phyloP scores from a whole-genome alignment of 2,888 invertebrate genomes.

The Drosophila nr. medialis region DNA sequence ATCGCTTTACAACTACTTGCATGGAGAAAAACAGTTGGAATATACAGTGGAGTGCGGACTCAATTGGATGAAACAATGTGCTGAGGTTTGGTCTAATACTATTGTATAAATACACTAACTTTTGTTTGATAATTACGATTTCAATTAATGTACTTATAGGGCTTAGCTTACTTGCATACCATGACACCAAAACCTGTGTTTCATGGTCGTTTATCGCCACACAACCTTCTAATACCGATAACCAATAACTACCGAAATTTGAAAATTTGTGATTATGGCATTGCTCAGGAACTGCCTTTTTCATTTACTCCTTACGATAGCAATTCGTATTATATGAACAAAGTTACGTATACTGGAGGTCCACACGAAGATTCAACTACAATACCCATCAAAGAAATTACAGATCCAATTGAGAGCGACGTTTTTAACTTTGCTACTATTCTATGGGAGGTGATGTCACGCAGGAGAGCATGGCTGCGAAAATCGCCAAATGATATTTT shows the following conservation, averaged over 20 bases:
- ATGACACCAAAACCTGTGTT: background rate
- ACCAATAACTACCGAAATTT: background rate
- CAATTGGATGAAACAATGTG: constrained; percentile 19
- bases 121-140: background rate
- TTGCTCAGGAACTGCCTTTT: background rate
- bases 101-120: background rate
- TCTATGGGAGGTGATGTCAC: constrained; percentile 2
- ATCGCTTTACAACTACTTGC: constrained; percentile 11
- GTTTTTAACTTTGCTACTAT: constrained; percentile 7
- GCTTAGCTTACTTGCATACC: constrained; percentile 3
- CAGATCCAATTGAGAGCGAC: background rate
- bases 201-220: background rate
- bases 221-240: background rate
- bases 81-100: background rate
- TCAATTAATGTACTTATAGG: constrained; percentile 13
- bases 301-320: background rate
- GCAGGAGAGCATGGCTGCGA: background rate
- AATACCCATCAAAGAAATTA: too few species aligned
- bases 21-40: constrained; percentile 2
- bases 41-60: constrained; percentile 8
- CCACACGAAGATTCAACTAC: too few species aligned
- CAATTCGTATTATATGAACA: background rate
- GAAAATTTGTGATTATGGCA: constrained; percentile 33
- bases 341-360: too few species aligned
- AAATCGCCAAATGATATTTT: accelerated